Evolutionary conservation across 2,113 vertebrate species (phyloP).

Genomic region (Gallinago jamesoni): DNA sequence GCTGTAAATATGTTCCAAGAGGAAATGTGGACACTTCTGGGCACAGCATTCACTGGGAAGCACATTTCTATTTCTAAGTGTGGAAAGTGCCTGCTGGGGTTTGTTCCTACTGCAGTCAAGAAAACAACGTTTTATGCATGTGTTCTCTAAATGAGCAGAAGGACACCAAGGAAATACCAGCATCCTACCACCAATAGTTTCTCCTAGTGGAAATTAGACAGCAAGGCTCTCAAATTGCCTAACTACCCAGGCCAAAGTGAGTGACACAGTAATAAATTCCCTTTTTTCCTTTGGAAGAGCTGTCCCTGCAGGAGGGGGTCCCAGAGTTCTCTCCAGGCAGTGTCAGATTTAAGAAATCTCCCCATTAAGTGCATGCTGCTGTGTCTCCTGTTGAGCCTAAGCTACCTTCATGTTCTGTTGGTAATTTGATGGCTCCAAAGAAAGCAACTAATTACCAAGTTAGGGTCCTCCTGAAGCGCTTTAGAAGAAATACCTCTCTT

Average conservation of each 20-base stretch:
- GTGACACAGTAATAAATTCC: neutral
- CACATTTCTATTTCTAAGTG: neutral
- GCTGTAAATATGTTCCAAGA: neutral
- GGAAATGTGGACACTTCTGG: neutral
- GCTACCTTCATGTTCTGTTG: neutral
- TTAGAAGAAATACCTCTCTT: neutral
- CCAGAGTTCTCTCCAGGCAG: neutral
- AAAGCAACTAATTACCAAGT: neutral
- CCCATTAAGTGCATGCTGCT: accelerated
- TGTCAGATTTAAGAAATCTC: neutral
- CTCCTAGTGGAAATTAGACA: neutral
- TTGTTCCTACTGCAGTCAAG: accelerated
- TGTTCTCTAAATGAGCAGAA: neutral
- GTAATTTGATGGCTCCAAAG: neutral
- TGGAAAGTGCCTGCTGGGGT: neutral
- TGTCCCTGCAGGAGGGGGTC: neutral
- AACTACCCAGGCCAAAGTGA: neutral
- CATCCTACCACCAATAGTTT: neutral
- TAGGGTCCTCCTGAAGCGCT: neutral
- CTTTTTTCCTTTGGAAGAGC: neutral
- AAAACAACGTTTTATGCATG: neutral
- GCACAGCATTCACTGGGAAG: neutral
- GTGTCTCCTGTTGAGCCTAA: neutral
- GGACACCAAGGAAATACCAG: neutral
- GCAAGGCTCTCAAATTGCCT: neutral